Conservation (phyloP, 2,797 vertebrate genomes). For the Selene dorsalis region DNA sequence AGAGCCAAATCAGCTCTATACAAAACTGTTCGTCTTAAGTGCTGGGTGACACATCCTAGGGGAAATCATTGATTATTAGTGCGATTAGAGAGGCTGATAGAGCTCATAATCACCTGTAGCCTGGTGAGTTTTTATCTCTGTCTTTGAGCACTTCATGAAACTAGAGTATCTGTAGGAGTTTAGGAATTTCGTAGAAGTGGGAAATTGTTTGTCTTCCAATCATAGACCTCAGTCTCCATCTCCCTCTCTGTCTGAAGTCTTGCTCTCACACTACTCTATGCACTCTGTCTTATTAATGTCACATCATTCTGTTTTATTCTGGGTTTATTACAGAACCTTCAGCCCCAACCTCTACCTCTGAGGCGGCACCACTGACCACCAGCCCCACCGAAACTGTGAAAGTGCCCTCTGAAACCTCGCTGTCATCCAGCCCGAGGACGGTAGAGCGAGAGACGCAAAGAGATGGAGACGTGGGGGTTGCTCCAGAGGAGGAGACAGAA, state of each 20-base stretch:
- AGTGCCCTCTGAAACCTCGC: constrained; percentile 71
- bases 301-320: not conserved
- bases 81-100: constrained; percentile 46
- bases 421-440: constrained; percentile 25
- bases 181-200: constrained; percentile 8
- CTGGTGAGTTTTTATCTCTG: constrained; percentile 65
- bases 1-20: constrained; percentile 45
- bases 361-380: constrained; percentile 76
- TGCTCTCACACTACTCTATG: not conserved
- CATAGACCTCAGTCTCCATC: not conserved
- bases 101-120: constrained; percentile 59
- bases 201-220: not conserved
- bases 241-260: not conserved
- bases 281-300: not conserved
- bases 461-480: constrained; percentile 76
- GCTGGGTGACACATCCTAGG: constrained; percentile 49
- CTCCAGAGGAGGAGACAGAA: constrained; percentile 87
- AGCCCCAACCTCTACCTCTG: constrained; percentile 71
- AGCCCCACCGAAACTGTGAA: constrained; percentile 81
- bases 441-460: constrained; percentile 67
- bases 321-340: constrained; percentile 40
- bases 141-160: constrained; percentile 8
- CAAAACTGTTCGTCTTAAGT: constrained; percentile 49
- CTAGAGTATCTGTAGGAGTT: constrained; percentile 5
- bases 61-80: constrained; percentile 73